phyloP scores from a whole-genome alignment of 2,797 vertebrate species.

The Lepus townsendii region DNA sequence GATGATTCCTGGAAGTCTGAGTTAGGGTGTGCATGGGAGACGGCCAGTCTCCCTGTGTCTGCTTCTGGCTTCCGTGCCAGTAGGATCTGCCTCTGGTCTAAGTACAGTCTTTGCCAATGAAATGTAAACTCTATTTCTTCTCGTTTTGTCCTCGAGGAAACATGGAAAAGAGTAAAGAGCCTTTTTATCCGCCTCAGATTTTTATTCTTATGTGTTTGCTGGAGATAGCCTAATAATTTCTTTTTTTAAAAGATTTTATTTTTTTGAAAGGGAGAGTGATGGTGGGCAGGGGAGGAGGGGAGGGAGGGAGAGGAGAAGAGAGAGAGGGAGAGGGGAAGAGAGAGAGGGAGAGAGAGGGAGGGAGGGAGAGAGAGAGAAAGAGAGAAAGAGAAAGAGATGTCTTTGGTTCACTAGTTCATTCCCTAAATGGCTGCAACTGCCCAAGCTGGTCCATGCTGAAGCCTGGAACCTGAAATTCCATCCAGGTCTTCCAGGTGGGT shows the following conservation, averaged over 20 bases:
- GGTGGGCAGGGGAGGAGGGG: no score
- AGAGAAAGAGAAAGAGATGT: no score
- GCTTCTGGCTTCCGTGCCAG: neutral
- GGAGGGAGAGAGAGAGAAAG: no score
- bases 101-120: neutral
- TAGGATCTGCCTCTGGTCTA: neutral
- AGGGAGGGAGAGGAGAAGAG: no score
- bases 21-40: neutral
- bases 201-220: conserved; percentile 22
- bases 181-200: neutral
- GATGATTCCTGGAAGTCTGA: conserved; percentile 6
- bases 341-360: neutral
- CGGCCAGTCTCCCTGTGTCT: neutral
- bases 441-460: no score
- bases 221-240: neutral
- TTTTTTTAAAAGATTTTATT: no score
- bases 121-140: neutral
- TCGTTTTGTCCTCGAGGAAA: conserved; percentile 13
- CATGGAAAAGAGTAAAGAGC: neutral
- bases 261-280: neutral
- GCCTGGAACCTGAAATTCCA: no score
- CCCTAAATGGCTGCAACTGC: no score
- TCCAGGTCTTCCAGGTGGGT: no score
- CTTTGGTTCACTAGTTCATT: no score
- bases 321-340: no score